phyloP scores from a whole-genome alignment of 2,113 vertebrate genomes.

The Opisthocomus hoazin region DNA sequence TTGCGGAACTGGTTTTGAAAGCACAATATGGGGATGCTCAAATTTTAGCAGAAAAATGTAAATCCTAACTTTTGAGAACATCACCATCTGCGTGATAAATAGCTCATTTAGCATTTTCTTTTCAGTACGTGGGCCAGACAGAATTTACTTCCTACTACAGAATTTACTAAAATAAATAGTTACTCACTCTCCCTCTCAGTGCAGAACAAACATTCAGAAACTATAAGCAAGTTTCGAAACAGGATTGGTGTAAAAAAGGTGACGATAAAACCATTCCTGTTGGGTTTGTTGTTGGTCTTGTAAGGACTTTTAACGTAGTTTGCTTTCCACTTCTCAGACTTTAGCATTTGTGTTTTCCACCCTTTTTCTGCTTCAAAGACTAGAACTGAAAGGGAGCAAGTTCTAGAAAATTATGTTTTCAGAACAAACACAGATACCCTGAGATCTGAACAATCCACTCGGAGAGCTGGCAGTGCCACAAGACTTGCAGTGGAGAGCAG shows the following conservation, averaged over 20 bases:
- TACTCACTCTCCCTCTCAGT: neutral
- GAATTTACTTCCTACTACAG: conserved; percentile 7
- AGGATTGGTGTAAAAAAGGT: neutral
- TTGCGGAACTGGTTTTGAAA: neutral
- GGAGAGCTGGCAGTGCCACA: neutral
- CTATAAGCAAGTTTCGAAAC: neutral
- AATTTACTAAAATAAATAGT: conserved; percentile 9
- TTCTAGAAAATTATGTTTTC: neutral
- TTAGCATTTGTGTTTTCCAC: neutral
- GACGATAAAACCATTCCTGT: neutral
- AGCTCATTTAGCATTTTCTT: neutral
- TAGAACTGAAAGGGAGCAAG: neutral
- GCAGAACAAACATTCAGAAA: neutral
- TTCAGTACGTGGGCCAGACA: neutral
- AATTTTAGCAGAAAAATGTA: neutral
- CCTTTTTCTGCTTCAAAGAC: neutral
- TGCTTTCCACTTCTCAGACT: neutral
- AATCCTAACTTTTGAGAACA: neutral
- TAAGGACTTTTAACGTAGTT: neutral
- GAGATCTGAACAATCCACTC: neutral
- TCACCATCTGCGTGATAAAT: neutral
- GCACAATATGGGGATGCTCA: neutral
- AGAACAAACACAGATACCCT: neutral
- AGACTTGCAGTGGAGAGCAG: neutral
- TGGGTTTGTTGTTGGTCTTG: neutral